A percentile compares a stretch with the other conserved stretches of the same genome.
Conservation (phyloP, 2,888 invertebrate genomes). For the Tolmerus cingulatus region DNA sequence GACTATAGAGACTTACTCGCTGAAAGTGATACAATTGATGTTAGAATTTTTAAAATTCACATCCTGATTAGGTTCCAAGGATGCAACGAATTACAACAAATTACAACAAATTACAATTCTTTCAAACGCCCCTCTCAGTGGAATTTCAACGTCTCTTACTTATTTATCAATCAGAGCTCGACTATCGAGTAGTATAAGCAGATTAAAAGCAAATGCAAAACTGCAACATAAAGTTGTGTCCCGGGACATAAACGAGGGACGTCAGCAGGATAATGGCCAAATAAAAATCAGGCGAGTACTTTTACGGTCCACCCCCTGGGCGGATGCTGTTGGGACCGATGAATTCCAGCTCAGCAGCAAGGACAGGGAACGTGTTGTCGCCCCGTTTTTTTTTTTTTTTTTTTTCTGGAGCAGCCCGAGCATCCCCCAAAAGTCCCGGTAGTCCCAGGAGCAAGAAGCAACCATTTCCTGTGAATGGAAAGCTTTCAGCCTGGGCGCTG, state of each 20-base stretch:
- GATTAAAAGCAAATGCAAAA: conserved; percentile 39
- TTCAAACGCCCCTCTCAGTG: neutral
- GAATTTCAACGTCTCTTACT: neutral
- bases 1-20: no score
- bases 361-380: neutral
- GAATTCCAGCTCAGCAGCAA: neutral
- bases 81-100: neutral
- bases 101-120: neutral
- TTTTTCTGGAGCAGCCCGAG: neutral
- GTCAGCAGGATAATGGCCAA: conserved; percentile 36
- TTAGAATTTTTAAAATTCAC: neutral
- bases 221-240: conserved; percentile 31
- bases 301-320: conserved; percentile 1
- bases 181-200: conserved; percentile 27
- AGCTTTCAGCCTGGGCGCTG: conserved; percentile 12
- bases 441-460: neutral
- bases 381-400: neutral
- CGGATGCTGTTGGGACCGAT: neutral
- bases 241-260: conserved; percentile 10
- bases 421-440: neutral
- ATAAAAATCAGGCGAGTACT: conserved; percentile 40
- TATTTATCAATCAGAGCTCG: conserved; percentile 8
- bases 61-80: neutral
- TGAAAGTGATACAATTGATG: no score
- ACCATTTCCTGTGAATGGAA: conserved; percentile 25